A percentile compares a stretch with the other conserved stretches of the same genome.
Evolutionary conservation across 2,797 vertebrate genomes (phyloP).

Genomic region (Podargus strigoides): DNA sequence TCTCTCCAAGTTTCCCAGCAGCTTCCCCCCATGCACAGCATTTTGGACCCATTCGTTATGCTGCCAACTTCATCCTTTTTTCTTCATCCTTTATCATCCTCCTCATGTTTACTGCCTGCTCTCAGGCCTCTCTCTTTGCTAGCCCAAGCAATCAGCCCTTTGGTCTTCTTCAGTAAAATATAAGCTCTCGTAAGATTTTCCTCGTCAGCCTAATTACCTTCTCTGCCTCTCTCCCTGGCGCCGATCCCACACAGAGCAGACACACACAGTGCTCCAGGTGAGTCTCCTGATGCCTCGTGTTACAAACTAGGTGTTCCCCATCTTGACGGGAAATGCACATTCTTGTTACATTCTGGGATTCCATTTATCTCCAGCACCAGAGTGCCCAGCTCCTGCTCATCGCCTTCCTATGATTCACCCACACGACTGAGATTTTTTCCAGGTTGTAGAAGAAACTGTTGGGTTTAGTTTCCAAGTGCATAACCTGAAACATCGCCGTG

Average conservation of each 20-base stretch:
- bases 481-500: accelerated
- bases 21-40: not conserved
- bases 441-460: not conserved
- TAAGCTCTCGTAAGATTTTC: not conserved
- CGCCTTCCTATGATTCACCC: not conserved
- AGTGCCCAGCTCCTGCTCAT: not conserved
- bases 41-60: not conserved
- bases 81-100: not conserved
- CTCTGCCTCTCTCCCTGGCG: not conserved
- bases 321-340: not conserved
- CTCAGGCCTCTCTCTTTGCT: not conserved
- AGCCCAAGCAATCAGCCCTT: not conserved
- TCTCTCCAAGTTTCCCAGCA: not conserved
- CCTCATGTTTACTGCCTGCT: not conserved
- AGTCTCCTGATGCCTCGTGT: not conserved
- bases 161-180: not conserved
- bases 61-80: not conserved
- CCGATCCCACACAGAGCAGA: not conserved
- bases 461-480: not conserved
- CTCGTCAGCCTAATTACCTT: not conserved
- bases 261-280: not conserved
- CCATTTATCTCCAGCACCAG: not conserved
- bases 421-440: not conserved
- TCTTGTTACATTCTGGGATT: not conserved
- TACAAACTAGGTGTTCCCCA: not conserved